A percentile compares a stretch with the other conserved stretches of the same genome.
Evolutionary conservation across 1,140 invertebrate species (phyloP).

Genomic region (Brachionus manjavacas): DNA sequence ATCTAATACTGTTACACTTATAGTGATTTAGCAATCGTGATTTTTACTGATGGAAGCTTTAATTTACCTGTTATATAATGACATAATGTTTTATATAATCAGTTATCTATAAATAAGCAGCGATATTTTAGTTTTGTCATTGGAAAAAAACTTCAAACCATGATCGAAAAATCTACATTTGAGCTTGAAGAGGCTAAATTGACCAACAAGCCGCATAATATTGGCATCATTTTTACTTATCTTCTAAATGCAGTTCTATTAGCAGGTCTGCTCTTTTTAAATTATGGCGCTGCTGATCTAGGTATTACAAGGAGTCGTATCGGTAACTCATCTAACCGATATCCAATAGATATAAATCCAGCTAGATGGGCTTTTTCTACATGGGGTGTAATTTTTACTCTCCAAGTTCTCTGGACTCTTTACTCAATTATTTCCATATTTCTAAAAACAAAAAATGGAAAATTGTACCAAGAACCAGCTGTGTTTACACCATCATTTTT

Average conservation of each 20-base stretch:
- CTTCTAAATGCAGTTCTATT: background rate
- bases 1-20: background rate
- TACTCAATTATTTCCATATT: constrained; percentile 48
- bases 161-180: background rate
- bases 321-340: constrained; percentile 19
- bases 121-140: background rate
- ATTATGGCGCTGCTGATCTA: background rate
- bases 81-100: background rate
- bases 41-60: background rate
- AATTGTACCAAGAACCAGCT: constrained; percentile 44
- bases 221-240: background rate
- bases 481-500: constrained; percentile 46
- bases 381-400: constrained; percentile 51
- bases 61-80: background rate
- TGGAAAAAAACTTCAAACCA: background rate
- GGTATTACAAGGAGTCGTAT: background rate
- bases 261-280: background rate
- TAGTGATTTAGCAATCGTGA: background rate
- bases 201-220: background rate
- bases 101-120: background rate
- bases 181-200: background rate
- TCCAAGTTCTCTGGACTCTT: constrained; percentile 48
- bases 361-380: constrained; percentile 51
- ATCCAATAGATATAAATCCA: constrained; percentile 46
- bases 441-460: constrained; percentile 45